These are phyloP conservation scores for Takifugu ocellatus DNA, from an alignment of 2,797 vertebrate species.

Conservation along the genomic window DNA sequence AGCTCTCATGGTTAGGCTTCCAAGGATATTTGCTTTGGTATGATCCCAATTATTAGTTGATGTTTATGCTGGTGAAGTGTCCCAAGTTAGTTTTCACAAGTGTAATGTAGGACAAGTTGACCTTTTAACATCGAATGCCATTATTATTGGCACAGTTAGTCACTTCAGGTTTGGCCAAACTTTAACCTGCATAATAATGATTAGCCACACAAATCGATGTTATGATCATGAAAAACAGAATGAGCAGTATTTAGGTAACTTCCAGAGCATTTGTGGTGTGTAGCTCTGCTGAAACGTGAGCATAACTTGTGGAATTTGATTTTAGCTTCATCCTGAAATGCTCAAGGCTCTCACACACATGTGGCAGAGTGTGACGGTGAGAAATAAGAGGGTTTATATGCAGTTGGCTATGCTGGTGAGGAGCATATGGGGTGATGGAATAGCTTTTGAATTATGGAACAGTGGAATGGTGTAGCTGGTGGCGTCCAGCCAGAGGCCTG, in stretches of 20 bases:
- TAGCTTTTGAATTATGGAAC: conserved; percentile 72
- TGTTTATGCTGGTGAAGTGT: conserved; percentile 45
- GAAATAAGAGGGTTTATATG: conserved; percentile 66
- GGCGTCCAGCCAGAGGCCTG: conserved; percentile 72
- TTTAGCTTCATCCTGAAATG: conserved; percentile 22
- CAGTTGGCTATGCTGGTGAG: conserved; percentile 40
- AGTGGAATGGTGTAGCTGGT: conserved; percentile 68
- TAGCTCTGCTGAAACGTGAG: conserved; percentile 50
- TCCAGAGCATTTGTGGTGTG: conserved; percentile 54
- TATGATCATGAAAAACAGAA: too few relatives aligned
- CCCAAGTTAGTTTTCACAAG: conserved; percentile 32
- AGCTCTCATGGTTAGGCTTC: conserved; percentile 13
- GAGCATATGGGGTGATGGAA: conserved; percentile 66
- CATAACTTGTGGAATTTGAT: conserved; percentile 34
- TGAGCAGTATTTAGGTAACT: conserved; percentile 37
- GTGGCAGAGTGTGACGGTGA: conserved; percentile 17
- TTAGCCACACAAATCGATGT: too few relatives aligned
- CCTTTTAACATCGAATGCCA: conserved; percentile 16
- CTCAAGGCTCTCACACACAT: conserved; percentile 37
- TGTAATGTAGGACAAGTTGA: conserved; percentile 31
- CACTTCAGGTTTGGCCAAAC: too few relatives aligned
- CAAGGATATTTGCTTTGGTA: conserved; percentile 41
- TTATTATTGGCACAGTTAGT: conserved; percentile 9
- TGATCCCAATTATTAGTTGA: conserved; percentile 43
- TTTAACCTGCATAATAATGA: too few relatives aligned